Evolutionary conservation across 2,888 invertebrate genomes (phyloP).

Genomic region (Pelosia muscerda): DNA sequence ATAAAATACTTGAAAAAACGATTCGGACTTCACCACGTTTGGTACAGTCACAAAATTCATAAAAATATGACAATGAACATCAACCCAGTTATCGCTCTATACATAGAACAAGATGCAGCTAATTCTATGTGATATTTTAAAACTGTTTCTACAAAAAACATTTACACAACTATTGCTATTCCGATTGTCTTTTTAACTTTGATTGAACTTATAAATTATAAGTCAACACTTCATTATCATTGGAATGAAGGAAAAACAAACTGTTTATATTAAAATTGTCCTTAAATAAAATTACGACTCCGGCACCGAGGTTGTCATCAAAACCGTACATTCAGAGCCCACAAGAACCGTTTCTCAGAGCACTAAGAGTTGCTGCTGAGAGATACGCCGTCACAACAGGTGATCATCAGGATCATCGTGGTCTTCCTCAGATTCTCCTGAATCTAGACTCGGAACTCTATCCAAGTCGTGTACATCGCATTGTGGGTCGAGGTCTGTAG

Average conservation of each 20-base stretch:
- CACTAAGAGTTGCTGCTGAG: constrained; percentile 80
- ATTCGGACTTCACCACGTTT: not conserved
- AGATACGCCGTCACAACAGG: constrained; percentile 85
- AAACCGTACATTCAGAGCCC: constrained; percentile 50
- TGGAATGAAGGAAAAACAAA: constrained; percentile 1
- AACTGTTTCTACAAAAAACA: not conserved
- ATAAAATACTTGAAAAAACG: constrained; percentile 11
- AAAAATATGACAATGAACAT: constrained; percentile 8
- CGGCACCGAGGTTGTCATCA: constrained; percentile 26
- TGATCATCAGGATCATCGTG: constrained; percentile 81
- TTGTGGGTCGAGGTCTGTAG: constrained; percentile 83
- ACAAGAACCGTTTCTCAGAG: constrained; percentile 76
- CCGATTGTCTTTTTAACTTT: not conserved
- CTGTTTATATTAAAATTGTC: constrained; percentile 8
- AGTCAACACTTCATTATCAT: constrained; percentile 6
- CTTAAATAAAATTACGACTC: constrained; percentile 18
- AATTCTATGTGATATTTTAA: not conserved
- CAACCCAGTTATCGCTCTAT: not conserved
- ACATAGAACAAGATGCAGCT: not conserved
- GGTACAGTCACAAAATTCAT: not conserved
- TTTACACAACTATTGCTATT: constrained; percentile 5
- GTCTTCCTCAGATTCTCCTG: constrained; percentile 80
- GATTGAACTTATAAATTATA: not conserved
- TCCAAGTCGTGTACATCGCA: constrained; percentile 85
- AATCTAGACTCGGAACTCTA: constrained; percentile 77